Evolutionary conservation across 2,888 invertebrate genomes (phyloP), one percentile per base, ranked within the genome.

Genomic region (Eilema caniola): DNA sequence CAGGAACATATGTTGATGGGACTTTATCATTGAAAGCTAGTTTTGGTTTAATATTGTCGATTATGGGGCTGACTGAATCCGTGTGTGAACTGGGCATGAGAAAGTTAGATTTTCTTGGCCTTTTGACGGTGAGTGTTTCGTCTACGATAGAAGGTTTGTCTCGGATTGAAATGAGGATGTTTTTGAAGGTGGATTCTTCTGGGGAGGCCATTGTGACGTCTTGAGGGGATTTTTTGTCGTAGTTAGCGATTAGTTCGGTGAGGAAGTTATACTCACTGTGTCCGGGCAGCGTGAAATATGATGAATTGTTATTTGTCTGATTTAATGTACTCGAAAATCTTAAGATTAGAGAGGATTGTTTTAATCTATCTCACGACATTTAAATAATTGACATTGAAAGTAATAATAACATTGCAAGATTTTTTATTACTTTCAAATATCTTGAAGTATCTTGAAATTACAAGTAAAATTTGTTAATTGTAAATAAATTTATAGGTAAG

Each of bases 1-100:
- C 97, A 0, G 97, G 97, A 53, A 96, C 95, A 75, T 95, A 95
- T 0, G 86, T 89, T 0, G 89, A 71, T 0, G 93, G 89, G 0
- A 92, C 93, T 76, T 91, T 92, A 56, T 95, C 95, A 2, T 92
- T 11, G 83, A 93, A 95, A 53, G 95, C 95, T 81, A 93, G 88
- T 88, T 94, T 94, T 0, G 95, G 95, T 68, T 91, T 92, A 0
- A 91, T 76, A 0, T 81, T 66, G 23, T 90, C 90, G 2, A 81
- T 73, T 0, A 90, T 64, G 0, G 95, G 95, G 74, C 91, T 92
- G 28, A 95, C 89, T 0, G 89, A 88, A 41, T 95, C 93, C 0
- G 93, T 94, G 24, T 87, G 90, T 0, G 84, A 84, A 47, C 85
- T 88, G 0, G 93, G 92, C 85, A 93, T 89, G 0, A 94, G 83